These are phyloP conservation scores for Mycogona germanica DNA, from an alignment of 2,888 invertebrate genomes.

Conservation along the genomic window DNA sequence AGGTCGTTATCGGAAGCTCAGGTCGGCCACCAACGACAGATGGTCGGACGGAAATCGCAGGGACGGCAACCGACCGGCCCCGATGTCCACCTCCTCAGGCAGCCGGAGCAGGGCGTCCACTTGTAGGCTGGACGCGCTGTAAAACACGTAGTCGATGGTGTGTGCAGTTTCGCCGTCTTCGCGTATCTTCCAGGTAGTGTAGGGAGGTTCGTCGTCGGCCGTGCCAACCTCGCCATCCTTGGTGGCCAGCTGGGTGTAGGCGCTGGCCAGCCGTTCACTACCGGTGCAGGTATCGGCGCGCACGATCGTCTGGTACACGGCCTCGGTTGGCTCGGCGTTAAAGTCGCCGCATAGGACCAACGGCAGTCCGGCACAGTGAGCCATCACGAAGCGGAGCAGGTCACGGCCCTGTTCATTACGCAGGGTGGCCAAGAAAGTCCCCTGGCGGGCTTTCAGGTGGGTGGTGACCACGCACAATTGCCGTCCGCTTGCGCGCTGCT, in stretches of 20 bases:
- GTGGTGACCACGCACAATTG: conserved; percentile 55
- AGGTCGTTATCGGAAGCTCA: no score
- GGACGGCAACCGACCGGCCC: conserved; percentile 51
- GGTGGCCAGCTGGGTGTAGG: conserved; percentile 27
- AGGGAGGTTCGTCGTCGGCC: conserved; percentile 47
- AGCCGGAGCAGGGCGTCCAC: conserved; percentile 45
- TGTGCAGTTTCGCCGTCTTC: conserved; percentile 57
- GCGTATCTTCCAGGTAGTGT: conserved; percentile 62
- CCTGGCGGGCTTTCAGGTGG: conserved; percentile 58
- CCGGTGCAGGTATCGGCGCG: background rate
- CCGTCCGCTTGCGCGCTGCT: conserved; percentile 42
- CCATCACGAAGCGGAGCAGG: conserved; percentile 44
- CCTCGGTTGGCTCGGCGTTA: conserved; percentile 59
- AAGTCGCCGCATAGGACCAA: conserved; percentile 59
- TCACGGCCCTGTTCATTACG: conserved; percentile 59
- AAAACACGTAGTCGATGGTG: conserved; percentile 63
- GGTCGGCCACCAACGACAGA: conserved; percentile 56
- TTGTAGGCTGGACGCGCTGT: conserved; percentile 43
- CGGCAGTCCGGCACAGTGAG: conserved; percentile 41
- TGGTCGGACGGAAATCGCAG: conserved; percentile 62
- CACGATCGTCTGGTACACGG: conserved; percentile 48
- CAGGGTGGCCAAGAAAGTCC: conserved; percentile 50
- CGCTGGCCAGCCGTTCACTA: conserved; percentile 27
- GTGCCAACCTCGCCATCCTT: no score
- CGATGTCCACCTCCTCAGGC: conserved; percentile 52